phyloP scores from a whole-genome alignment of 1,140 invertebrate genomes.

The Epicauta chinensis region DNA sequence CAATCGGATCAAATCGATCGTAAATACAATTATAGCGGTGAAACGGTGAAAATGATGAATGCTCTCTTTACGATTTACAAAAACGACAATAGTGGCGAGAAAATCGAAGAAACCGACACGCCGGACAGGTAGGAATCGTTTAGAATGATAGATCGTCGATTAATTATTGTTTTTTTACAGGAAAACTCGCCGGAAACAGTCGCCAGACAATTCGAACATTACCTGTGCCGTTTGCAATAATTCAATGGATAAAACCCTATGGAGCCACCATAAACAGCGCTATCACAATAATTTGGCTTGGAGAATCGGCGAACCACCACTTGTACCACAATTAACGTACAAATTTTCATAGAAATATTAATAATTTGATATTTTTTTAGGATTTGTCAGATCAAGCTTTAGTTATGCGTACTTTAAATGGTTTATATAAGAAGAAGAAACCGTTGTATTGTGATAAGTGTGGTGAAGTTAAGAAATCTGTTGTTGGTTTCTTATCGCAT shows the following conservation, averaged over 20 bases:
- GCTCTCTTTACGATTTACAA: constrained; percentile 12
- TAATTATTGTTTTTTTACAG: constrained; percentile 19
- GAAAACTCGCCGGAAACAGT: background rate
- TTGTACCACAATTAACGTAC: constrained; percentile 22
- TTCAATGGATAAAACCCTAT: constrained; percentile 21
- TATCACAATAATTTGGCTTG: constrained; percentile 37
- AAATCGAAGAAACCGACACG: constrained; percentile 1
- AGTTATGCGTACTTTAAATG: constrained; percentile 27
- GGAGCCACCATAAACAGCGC: constrained; percentile 30
- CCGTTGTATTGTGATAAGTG: constrained; percentile 53
- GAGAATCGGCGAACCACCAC: constrained; percentile 30
- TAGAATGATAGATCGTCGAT: constrained; percentile 4
- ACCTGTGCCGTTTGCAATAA: constrained; percentile 34
- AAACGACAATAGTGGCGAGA: constrained; percentile 8
- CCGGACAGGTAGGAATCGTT: background rate
- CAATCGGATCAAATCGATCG: no score
- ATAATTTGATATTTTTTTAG: constrained; percentile 20
- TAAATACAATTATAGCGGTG: constrained; percentile 12
- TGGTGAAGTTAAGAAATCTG: constrained; percentile 47
- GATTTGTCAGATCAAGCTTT: constrained; percentile 31
- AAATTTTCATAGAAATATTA: background rate
- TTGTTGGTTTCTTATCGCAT: constrained; percentile 57
- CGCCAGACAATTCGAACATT: constrained; percentile 8
- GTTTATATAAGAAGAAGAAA: constrained; percentile 37
- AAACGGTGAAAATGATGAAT: constrained; percentile 17